A percentile compares a stretch with the other conserved stretches of the same genome.
These are phyloP conservation scores for Ammodramus savannarum DNA, from an alignment of 2,113 vertebrate genomes.

Conservation along the genomic window DNA sequence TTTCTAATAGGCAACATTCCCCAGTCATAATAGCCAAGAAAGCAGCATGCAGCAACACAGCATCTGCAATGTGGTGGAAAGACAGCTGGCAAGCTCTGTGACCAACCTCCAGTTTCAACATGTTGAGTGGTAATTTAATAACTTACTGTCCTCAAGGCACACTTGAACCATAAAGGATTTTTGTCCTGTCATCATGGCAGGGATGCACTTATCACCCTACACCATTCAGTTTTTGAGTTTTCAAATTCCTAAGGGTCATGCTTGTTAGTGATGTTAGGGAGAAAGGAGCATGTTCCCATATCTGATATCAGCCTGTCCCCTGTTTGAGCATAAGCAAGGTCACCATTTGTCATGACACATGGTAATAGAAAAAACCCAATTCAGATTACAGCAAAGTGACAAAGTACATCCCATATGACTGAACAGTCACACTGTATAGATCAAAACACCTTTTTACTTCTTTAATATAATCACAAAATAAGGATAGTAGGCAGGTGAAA, in stretches of 20 bases:
- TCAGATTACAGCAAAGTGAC: background rate
- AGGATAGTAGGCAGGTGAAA: background rate
- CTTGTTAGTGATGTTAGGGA: background rate
- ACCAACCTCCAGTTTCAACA: background rate
- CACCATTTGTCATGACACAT: background rate
- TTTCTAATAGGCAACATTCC: background rate
- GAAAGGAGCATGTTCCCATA: background rate
- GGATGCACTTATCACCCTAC: background rate
- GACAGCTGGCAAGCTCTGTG: background rate
- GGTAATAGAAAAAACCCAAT: background rate
- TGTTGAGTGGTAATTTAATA: background rate
- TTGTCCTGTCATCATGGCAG: background rate
- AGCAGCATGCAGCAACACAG: background rate
- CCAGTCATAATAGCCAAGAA: background rate
- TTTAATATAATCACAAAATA: background rate
- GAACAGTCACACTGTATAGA: background rate
- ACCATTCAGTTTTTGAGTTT: background rate
- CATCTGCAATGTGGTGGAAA: background rate
- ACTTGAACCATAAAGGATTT: background rate
- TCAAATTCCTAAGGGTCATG: background rate
- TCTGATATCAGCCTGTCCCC: background rate
- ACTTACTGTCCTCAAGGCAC: background rate
- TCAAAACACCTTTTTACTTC: background rate
- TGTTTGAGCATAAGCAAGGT: background rate
- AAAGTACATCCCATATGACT: background rate